Percentiles rank a stretch among this genome's conserved stretches.
phyloP scores from a whole-genome alignment of 2,797 vertebrate genomes.

The Sebastes jordani region DNA sequence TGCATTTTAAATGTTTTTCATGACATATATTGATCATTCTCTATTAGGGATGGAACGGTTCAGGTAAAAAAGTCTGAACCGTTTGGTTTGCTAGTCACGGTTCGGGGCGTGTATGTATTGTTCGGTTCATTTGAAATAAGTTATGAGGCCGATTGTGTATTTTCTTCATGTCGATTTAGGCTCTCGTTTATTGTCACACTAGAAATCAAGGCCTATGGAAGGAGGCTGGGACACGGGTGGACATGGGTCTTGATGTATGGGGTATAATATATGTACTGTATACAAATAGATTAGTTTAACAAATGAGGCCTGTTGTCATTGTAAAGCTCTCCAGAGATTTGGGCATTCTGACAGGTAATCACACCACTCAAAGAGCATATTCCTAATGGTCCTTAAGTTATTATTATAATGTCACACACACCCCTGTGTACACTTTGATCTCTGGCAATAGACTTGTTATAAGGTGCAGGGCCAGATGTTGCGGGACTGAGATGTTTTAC shows the following conservation, averaged over 20 bases:
- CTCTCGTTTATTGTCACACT: too few relatives aligned
- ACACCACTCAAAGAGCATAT: neutral
- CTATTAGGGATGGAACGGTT: neutral
- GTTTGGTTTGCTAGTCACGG: too few relatives aligned
- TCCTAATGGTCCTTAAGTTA: slow-evolving; percentile 20
- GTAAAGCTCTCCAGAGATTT: slow-evolving; percentile 22
- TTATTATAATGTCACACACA: slow-evolving; percentile 11
- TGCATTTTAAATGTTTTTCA: slow-evolving; percentile 35
- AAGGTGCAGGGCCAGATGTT: slow-evolving; percentile 40
- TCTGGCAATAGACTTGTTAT: slow-evolving; percentile 10
- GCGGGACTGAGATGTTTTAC: slow-evolving; percentile 34
- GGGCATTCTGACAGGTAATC: slow-evolving; percentile 11
- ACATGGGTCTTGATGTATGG: too few relatives aligned
- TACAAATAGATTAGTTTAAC: slow-evolving; percentile 26
- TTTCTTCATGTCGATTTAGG: too few relatives aligned
- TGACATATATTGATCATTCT: slow-evolving; percentile 11
- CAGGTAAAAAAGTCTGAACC: too few relatives aligned
- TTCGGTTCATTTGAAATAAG: too few relatives aligned
- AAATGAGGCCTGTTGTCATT: slow-evolving; percentile 21
- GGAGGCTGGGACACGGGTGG: too few relatives aligned
- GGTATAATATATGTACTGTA: neutral
- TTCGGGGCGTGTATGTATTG: too few relatives aligned
- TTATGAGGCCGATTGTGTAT: slow-evolving; percentile 2
- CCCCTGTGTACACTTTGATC: slow-evolving; percentile 40
- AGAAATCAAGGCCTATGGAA: too few relatives aligned